A percentile compares a stretch with the other conserved stretches of the same genome.
Evolutionary conservation across 2,888 invertebrate genomes (phyloP).

Genomic region (Mythimna impura): DNA sequence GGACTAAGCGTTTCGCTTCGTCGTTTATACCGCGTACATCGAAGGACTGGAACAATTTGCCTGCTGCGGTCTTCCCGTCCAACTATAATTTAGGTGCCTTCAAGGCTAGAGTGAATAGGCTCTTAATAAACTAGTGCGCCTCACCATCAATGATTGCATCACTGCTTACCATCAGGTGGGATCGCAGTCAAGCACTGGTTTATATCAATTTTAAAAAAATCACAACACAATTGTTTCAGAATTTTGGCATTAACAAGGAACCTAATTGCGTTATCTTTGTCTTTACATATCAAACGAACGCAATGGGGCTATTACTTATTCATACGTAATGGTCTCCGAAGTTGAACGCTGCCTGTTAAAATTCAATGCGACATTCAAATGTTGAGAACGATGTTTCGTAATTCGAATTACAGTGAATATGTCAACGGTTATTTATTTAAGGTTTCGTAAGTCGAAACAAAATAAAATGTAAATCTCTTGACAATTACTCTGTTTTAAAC

Average conservation of each 20-base stretch:
- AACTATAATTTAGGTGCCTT: too few species aligned
- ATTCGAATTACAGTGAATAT: conserved; percentile 21
- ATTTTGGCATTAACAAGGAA: neutral
- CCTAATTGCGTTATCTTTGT: conserved; percentile 5
- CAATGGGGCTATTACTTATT: conserved; percentile 26
- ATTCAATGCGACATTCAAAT: conserved; percentile 33
- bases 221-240: neutral
- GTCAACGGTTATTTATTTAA: neutral
- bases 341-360: conserved; percentile 3
- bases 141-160: too few species aligned
- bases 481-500: neutral
- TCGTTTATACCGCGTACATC: too few species aligned
- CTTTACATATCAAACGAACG: conserved; percentile 27
- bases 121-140: too few species aligned
- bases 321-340: conserved; percentile 10
- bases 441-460: neutral
- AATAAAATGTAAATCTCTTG: neutral
- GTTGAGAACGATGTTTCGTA: conserved; percentile 6
- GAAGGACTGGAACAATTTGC: too few species aligned
- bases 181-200: too few species aligned
- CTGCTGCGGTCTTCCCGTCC: too few species aligned
- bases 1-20: too few species aligned
- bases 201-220: too few species aligned
- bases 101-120: too few species aligned
- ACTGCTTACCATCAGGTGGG: too few species aligned